Percentiles rank a stretch among this genome's conserved stretches.
Conservation (phyloP, 2,113 vertebrate genomes). For the Microcebus ravelobensis region DNA sequence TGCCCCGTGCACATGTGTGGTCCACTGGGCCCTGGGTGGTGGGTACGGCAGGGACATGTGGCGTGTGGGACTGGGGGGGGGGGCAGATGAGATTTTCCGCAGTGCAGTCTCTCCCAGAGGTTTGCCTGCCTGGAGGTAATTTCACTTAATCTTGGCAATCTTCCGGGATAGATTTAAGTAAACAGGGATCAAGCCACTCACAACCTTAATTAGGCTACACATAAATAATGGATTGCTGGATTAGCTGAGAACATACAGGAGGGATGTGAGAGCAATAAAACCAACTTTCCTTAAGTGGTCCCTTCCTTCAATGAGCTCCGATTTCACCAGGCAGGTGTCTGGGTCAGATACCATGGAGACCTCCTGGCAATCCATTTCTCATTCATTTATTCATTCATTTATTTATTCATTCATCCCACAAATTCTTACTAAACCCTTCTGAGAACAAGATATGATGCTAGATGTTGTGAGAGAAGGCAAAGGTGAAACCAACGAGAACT, state of each 20-base stretch:
- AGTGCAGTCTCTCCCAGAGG: neutral
- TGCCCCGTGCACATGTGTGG: neutral
- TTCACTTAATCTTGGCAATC: conserved; percentile 81
- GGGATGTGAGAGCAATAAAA: conserved; percentile 62
- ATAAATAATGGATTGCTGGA: conserved; percentile 84
- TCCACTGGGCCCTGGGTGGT: neutral
- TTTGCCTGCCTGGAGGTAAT: conserved; percentile 73
- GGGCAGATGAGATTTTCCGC: neutral
- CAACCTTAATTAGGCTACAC: conserved; percentile 85
- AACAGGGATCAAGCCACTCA: conserved; percentile 86
- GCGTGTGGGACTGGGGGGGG: too few relatives aligned
- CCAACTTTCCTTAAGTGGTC: conserved; percentile 52
- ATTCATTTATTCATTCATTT: conserved; percentile 36
- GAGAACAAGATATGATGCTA: neutral
- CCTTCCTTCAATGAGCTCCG: conserved; percentile 28
- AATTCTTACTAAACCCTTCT: conserved; percentile 22
- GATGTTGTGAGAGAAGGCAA: neutral
- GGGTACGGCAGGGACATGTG: accelerated
- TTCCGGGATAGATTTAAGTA: conserved; percentile 79
- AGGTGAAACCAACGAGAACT: neutral
- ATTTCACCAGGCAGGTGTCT: conserved; percentile 19
- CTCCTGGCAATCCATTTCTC: neutral
- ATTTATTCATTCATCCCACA: conserved; percentile 27
- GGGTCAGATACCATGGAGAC: neutral
- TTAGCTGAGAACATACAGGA: conserved; percentile 73